Conservation (phyloP, 2,888 invertebrate genomes). For the Caenorhabditis wallacei region DNA sequence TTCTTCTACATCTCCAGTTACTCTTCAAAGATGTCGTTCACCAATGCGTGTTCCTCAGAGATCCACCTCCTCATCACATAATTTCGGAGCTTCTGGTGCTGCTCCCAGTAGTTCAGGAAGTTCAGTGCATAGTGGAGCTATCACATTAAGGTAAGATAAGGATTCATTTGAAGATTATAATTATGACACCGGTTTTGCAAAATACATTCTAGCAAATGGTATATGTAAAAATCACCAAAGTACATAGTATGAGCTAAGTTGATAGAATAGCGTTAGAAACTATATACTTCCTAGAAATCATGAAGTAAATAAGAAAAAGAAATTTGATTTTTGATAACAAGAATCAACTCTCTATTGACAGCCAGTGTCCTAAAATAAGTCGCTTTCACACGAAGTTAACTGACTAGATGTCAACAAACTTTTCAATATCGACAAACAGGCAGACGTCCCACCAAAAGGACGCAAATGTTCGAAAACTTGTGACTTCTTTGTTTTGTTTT, state of each 20-base stretch:
- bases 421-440: constrained; percentile 37
- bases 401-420: constrained; percentile 34
- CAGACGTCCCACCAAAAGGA: background rate
- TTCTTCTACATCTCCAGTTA: constrained; percentile 75
- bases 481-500: constrained; percentile 33
- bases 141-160: constrained; percentile 45
- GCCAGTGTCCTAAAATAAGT: constrained; percentile 17
- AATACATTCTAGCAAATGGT: too few relatives aligned
- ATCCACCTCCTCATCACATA: constrained; percentile 64
- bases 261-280: too few relatives aligned
- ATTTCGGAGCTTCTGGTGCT: constrained; percentile 35
- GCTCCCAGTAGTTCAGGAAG: constrained; percentile 40
- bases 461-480: constrained; percentile 34
- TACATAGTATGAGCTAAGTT: too few relatives aligned
- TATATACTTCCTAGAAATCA: too few relatives aligned
- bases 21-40: constrained; percentile 71
- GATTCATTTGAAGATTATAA: too few relatives aligned
- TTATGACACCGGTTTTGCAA: too few relatives aligned
- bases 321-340: background rate
- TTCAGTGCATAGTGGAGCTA: constrained; percentile 48
- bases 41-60: constrained; percentile 66
- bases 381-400: constrained; percentile 36
- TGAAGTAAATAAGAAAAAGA: too few relatives aligned
- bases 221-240: too few relatives aligned
- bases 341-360: constrained; percentile 13